Evolutionary conservation across 1,140 invertebrate species (phyloP).

Genomic region (Procambarus virginalis): DNA sequence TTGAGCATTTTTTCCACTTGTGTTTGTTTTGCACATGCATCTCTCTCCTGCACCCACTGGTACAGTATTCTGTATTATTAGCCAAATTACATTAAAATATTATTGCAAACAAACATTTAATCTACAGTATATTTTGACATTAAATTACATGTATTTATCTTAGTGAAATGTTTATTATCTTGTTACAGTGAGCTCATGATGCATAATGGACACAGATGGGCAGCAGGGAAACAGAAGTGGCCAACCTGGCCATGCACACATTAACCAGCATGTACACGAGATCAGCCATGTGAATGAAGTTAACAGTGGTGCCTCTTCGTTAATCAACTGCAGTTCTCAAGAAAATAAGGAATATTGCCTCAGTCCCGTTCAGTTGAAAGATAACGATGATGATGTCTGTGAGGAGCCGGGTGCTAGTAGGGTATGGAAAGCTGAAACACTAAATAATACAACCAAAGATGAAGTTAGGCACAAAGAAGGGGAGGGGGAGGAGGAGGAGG

Average conservation of each 20-base stretch:
- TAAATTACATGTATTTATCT: too few species aligned
- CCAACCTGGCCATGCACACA: neutral
- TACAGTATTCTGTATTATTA: too few species aligned
- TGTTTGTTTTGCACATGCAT: too few species aligned
- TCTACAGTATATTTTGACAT: too few species aligned
- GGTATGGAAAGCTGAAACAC: neutral
- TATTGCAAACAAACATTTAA: too few species aligned
- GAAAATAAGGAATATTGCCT: neutral
- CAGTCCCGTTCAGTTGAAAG: neutral
- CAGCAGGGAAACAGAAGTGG: constrained; percentile 30
- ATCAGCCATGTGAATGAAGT: neutral
- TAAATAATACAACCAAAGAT: neutral
- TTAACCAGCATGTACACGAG: neutral
- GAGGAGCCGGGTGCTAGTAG: too few species aligned
- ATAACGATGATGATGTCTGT: neutral
- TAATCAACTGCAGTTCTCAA: too few species aligned
- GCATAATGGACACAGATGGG: constrained; percentile 51
- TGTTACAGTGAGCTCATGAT: constrained; percentile 39
- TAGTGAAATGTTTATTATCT: neutral
- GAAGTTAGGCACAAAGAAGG: neutral
- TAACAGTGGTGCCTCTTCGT: neutral
- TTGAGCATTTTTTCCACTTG: too few species aligned
- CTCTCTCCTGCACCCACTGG: too few species aligned
- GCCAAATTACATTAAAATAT: too few species aligned
- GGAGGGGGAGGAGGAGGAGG: constrained; percentile 29